A percentile compares a stretch with the other conserved stretches of the same genome.
These are phyloP conservation scores for Tipula vernalis DNA, from an alignment of 2,888 invertebrate genomes.

Conservation along the genomic window DNA sequence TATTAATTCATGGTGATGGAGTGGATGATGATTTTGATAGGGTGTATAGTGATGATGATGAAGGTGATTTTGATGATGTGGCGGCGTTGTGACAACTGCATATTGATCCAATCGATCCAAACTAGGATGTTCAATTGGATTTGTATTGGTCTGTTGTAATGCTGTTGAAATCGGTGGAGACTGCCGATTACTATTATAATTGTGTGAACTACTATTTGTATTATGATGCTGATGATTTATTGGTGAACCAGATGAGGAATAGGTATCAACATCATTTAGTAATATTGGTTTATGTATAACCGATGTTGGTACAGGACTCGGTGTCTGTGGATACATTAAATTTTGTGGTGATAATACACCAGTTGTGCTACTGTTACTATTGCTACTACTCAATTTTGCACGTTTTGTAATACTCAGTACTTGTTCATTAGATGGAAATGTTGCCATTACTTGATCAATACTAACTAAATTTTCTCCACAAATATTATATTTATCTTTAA, in stretches of 20 bases:
- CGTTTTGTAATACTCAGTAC: slow-evolving; percentile 74
- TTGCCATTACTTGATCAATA: slow-evolving; percentile 78
- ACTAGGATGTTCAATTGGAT: background rate
- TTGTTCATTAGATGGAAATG: slow-evolving; percentile 72
- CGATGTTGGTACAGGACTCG: slow-evolving; percentile 45
- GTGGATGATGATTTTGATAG: slow-evolving; percentile 23
- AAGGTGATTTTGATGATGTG: slow-evolving; percentile 9
- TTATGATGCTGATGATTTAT: slow-evolving; percentile 15
- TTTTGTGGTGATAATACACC: slow-evolving; percentile 27
- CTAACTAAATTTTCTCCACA: slow-evolving; percentile 77
- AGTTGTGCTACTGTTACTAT: slow-evolving; percentile 9
- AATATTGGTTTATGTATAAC: slow-evolving; percentile 45
- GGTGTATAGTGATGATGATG: background rate
- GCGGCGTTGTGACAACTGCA: slow-evolving; percentile 8
- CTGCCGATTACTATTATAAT: slow-evolving; percentile 9
- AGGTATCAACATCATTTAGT: slow-evolving; percentile 14
- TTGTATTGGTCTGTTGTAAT: background rate
- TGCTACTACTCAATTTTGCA: slow-evolving; percentile 34
- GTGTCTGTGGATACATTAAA: slow-evolving; percentile 44
- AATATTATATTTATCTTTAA: slow-evolving; percentile 86
- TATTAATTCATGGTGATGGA: slow-evolving; percentile 22
- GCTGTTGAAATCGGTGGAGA: background rate
- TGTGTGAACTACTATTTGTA: slow-evolving; percentile 16
- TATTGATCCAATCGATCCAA: background rate
- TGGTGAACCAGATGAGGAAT: slow-evolving; percentile 16